Base-by-base conservation (phyloP, 2,888 invertebrate species). In the Meandrusa payeni region DNA sequence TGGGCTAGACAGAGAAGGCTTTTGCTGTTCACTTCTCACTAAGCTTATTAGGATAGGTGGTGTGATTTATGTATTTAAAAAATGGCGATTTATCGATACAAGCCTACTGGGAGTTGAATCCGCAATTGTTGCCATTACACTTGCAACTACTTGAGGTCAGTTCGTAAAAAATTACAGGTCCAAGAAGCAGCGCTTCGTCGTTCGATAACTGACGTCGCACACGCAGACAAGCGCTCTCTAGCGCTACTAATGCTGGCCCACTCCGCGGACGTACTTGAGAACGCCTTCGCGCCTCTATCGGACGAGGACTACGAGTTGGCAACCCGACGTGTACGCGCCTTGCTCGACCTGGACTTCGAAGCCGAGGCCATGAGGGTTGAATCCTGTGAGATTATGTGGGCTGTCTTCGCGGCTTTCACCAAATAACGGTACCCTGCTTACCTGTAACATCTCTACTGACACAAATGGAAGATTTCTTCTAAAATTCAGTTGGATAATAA, bases 231-330 rank as follows among this genome's bases (percentile, higher is more conserved):
- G 78, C 92, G 99, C 41, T 94, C 97, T 74, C 86, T 99, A 65
- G 95, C 98, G 29, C 90, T 99, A 48, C 93, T 99, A 69, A 95
- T 97, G 81, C 89, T 99, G 60, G 98, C 99, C 13, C 98, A 99
- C 77, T 97, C 98, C 4, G 97, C 98, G 38, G 99, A 99, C 82
- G 99, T 99, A 12, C 90, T 99, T 41, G 99, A 99, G 88, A 99
- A 99, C 83, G 99, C 99, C 39, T 99, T 99, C 82, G 97, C 98
- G 11, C 98, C 99, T 1, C 91, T 99, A 5, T 96, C 95, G 37
- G 97, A 97, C 64, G 98, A 98, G 68, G 98, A 98, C 83, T 99
- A 99, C 75, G 98, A 99, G 86, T 89, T 99, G 59, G 99, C 99
- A 47, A 99, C 98, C 93, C 95, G 97, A 67, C 93, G 99, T 69